A percentile compares a stretch with the other conserved stretches of the same genome.
Evolutionary conservation across 1,140 invertebrate genomes (phyloP).

Genomic region (Drosophila guanche): DNA sequence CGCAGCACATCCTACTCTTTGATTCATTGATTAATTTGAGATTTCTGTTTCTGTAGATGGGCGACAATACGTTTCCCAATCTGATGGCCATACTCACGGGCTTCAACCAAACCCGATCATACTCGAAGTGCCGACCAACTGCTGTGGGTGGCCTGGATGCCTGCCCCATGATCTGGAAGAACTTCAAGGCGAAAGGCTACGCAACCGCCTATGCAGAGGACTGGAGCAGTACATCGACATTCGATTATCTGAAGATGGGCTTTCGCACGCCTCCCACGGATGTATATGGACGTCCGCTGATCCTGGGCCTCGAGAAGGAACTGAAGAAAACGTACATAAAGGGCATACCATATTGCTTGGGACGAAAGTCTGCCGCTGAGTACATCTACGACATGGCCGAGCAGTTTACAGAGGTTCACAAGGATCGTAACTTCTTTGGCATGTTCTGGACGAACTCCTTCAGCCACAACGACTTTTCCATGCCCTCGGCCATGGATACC

Average conservation of each 20-base stretch:
- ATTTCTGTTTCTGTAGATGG: conserved; percentile 83
- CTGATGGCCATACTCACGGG: conserved; percentile 91
- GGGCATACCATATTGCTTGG: conserved; percentile 85
- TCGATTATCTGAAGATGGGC: conserved; percentile 91
- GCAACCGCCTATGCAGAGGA: conserved; percentile 92
- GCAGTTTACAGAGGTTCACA: conserved; percentile 84
- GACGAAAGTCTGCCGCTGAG: conserved; percentile 85
- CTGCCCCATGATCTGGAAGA: conserved; percentile 92
- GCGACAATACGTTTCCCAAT: conserved; percentile 93
- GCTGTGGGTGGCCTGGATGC: conserved; percentile 84
- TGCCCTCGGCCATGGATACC: conserved; percentile 87
- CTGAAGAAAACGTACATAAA: conserved; percentile 66
- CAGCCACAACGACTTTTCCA: conserved; percentile 90
- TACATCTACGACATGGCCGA: conserved; percentile 85
- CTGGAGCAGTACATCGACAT: conserved; percentile 88
- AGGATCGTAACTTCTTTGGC: conserved; percentile 86
- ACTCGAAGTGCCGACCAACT: conserved; percentile 84
- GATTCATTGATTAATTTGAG: not conserved
- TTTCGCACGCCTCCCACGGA: conserved; percentile 91
- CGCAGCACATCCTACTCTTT: not conserved
- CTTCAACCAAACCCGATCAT: conserved; percentile 83
- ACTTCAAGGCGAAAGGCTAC: conserved; percentile 88
- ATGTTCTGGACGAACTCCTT: conserved; percentile 92
- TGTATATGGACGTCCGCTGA: conserved; percentile 91
- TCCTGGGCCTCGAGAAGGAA: conserved; percentile 86